Evolutionary conservation across 2,888 invertebrate species (phyloP), one percentile per base, ranked within the genome.

Genomic region (Aethes cnicana): DNA sequence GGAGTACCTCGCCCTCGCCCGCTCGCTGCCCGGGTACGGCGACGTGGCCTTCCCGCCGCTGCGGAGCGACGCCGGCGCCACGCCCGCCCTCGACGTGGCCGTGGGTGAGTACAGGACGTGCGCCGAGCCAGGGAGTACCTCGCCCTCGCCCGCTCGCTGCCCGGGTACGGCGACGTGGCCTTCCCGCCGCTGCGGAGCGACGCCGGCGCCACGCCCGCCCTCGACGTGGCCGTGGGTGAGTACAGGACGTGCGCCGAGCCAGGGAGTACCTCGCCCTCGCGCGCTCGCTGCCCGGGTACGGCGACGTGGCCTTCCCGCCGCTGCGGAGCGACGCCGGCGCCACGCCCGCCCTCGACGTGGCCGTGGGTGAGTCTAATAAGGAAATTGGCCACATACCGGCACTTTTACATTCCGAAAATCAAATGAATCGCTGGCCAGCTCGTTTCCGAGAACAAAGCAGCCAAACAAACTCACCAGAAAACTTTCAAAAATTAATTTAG

Each of bases 151-250:
- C 92, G 97, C 53, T 91, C 94, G 61, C 89, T 98, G 65, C 95
- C 96, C 44, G 99, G 98, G 37, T 99, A 99, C 86, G 98, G 97
- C 0, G 95, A 96, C 75, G 92, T 98, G 8, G 95, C 96, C 41
- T 98, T 99, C 89, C 99, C 99, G 18, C 97, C 98, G 48, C 81
- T 98, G 78, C 91, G 95, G 21, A 97, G 97, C 84, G 97, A 98
- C 90, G 64, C 71, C 49, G 42, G 71, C 25, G 61, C 73, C 57
- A 63, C 75, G 41, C 77, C 88, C 95, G 97, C 91, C 91, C 94
- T 59, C 94, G 96, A 90, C 93, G 95, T 91, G 37, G 92, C 94
- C 9, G 91, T 96, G 30, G 94, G 95, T 75, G 74, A 90, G 74
- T 62, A n/a, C 98, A 98, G 81, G 67, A 98, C 74, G 93, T 95